Base-by-base conservation (phyloP, 2,113 vertebrate genomes). In the Lagopus muta region DNA sequence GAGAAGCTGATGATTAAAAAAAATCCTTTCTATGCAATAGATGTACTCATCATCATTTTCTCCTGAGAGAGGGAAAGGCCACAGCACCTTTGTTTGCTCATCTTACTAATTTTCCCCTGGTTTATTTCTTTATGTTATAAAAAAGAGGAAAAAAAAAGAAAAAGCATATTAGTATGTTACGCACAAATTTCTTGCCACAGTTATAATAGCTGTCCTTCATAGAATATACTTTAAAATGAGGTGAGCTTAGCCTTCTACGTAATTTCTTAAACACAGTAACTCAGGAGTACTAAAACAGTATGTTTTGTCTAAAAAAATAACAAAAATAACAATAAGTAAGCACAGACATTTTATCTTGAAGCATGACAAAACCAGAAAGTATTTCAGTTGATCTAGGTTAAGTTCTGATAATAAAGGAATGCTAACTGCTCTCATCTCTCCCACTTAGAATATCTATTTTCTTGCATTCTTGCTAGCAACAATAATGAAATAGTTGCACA, bases 311-410 rank as follows among this genome's bases (percentile, higher is more conserved):
- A 67, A 94, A 93, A 58, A 58, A 93, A 65, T 18, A 66, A 15
- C 22, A 93, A 58, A 58, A 93, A 65, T 18, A 66, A 15, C 22
- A 86, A 76, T 67, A 62, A 60, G 40, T 88, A 89, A 92, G 86
- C 86, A 74, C 21, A 83, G 70, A 90, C 72, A 84, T 58, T 70
- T 94, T 91, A 50, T 79, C 90, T 86, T 64, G 30, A 90, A 65
- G 55, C 74, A 65, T 78, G 88, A 96, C 92, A 95, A 89, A 96
- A 94, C 3, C 66, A 89, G 32, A 69, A 80, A 94, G 85, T 21
- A 58, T 72, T 88, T 86, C 61, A 90, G 82, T 61, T 83, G 76
- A 89, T 91, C 75, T 79, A 87, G 85, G 92, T 78, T 92, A 94
- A 87, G 71, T 81, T 79, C 22, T 87, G 82, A 74, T 86, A 95